These are phyloP conservation scores for Antigone vipio DNA, from an alignment of 2,113 vertebrate species.

Conservation along the genomic window DNA sequence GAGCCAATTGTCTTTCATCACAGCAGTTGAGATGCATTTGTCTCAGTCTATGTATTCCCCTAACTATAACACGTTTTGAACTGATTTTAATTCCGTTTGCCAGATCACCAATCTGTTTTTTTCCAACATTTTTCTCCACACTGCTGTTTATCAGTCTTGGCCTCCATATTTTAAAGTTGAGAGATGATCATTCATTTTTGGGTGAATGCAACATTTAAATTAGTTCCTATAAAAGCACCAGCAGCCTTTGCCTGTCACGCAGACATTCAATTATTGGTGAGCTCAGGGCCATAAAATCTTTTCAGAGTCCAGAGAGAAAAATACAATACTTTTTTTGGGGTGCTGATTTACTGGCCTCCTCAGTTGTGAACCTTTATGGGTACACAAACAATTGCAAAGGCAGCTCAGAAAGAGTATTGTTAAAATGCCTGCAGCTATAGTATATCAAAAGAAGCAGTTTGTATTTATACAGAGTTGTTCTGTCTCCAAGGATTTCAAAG, in stretches of 20 bases:
- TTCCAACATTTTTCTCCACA: constrained; percentile 8
- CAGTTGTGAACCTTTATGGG: neutral
- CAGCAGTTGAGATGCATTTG: neutral
- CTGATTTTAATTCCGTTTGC: neutral
- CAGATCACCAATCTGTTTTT: constrained; percentile 15
- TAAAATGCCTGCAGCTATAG: neutral
- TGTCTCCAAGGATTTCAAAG: neutral
- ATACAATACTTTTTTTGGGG: neutral
- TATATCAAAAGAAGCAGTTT: neutral
- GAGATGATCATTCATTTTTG: neutral
- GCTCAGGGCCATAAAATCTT: neutral
- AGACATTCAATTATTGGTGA: neutral
- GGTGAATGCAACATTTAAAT: neutral
- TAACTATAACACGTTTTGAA: neutral
- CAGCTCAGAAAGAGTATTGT: neutral
- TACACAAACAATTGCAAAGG: neutral
- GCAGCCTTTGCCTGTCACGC: neutral
- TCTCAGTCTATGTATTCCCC: neutral
- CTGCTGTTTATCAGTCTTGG: neutral
- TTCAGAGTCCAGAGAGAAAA: neutral
- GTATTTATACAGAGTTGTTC: neutral
- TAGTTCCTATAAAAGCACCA: neutral
- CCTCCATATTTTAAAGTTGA: neutral
- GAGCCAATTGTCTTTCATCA: constrained; percentile 41
- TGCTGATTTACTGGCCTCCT: neutral